These are phyloP conservation scores for Clepsis dumicolana DNA, from an alignment of 2,888 invertebrate genomes.

Conservation along the genomic window DNA sequence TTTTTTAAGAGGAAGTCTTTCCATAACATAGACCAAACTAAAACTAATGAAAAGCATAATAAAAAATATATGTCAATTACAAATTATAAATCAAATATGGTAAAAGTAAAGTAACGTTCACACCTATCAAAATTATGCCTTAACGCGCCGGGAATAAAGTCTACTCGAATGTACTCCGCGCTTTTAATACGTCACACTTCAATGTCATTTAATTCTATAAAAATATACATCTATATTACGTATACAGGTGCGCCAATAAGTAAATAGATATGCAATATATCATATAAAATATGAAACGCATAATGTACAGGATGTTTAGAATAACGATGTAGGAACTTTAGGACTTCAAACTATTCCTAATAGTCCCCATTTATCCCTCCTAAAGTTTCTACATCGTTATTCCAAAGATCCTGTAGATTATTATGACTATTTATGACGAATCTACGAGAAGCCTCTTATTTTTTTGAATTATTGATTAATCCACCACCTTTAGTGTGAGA, in stretches of 20 bases:
- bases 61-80: not conserved
- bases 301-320: no score
- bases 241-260: not conserved
- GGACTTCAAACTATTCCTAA: no score
- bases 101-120: not conserved
- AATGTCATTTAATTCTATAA: constrained; percentile 12
- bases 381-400: no score
- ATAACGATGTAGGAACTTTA: no score
- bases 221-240: constrained; percentile 16
- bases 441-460: not conserved
- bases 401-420: no score
- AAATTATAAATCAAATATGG: not conserved
- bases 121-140: not conserved
- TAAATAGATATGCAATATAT: not conserved
- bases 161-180: no score
- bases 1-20: no score
- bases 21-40: no score
- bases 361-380: no score
- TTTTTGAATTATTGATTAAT: not conserved
- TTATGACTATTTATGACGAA: not conserved
- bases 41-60: no score
- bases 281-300: not conserved
- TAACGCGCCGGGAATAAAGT: not conserved
- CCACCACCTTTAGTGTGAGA: no score
- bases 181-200: not conserved